These are phyloP conservation scores for Callionymus lyra DNA, from an alignment of 2,113 vertebrate species.

Conservation along the genomic window DNA sequence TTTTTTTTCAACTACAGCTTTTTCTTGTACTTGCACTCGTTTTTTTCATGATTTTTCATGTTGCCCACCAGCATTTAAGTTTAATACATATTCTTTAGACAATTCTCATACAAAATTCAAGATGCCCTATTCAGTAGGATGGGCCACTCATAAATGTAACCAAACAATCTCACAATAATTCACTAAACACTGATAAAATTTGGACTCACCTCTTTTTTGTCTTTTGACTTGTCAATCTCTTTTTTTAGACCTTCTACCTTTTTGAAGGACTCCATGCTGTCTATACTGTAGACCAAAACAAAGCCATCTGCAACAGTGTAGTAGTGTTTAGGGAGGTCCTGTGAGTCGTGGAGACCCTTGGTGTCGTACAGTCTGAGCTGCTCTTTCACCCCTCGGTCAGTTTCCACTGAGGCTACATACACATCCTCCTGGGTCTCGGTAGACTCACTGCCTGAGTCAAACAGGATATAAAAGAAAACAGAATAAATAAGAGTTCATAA, in stretches of 20 bases:
- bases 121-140: no score
- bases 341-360: constrained; percentile 74
- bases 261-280: constrained; percentile 83
- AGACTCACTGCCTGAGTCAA: constrained; percentile 69
- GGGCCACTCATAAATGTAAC: no score
- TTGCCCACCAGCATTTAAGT: no score
- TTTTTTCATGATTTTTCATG: no score
- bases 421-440: constrained; percentile 83
- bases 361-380: constrained; percentile 92
- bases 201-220: constrained; percentile 85
- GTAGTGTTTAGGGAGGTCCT: constrained; percentile 86
- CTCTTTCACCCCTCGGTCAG: constrained; percentile 82
- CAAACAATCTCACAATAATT: no score
- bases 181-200: no score
- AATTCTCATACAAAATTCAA: no score
- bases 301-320: constrained; percentile 86
- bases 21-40: no score
- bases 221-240: constrained; percentile 84
- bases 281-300: constrained; percentile 83
- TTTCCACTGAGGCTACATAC: constrained; percentile 86
- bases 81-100: no score
- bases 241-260: constrained; percentile 84
- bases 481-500: not conserved
- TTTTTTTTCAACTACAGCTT: no score
- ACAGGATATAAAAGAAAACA: not conserved